phyloP scores from a whole-genome alignment of 2,113 vertebrate species.

The Pampusana beccarii region DNA sequence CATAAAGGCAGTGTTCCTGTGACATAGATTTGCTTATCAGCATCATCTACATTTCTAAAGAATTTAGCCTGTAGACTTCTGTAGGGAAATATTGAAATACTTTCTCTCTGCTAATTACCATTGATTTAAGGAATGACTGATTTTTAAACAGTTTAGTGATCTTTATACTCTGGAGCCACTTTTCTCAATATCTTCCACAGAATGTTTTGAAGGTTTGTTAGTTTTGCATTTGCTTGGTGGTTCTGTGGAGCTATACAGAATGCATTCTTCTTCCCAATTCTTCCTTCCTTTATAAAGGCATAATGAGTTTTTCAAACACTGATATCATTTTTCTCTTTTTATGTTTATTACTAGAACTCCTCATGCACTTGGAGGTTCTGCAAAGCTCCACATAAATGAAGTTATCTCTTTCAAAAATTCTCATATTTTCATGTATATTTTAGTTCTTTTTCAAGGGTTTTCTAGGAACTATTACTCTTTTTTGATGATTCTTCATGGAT shows the following conservation, averaged over 20 bases:
- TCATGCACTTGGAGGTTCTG: not conserved
- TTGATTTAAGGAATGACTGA: not conserved
- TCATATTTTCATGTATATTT: not conserved
- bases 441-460: not conserved
- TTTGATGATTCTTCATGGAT: not conserved
- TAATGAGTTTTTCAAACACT: not conserved
- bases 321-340: not conserved
- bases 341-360: not conserved
- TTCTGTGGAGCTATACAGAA: not conserved
- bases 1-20: not conserved
- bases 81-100: not conserved
- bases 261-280: not conserved
- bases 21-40: not conserved
- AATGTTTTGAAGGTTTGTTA: not conserved
- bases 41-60: not conserved
- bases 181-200: not conserved
- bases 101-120: not conserved
- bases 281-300: not conserved
- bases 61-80: not conserved
- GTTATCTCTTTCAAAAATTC: not conserved
- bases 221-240: not conserved
- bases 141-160: not conserved
- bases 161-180: not conserved
- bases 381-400: not conserved
- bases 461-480: not conserved